Conservation (phyloP, 1,140 invertebrate genomes). For the Mercenaria mercenaria region DNA sequence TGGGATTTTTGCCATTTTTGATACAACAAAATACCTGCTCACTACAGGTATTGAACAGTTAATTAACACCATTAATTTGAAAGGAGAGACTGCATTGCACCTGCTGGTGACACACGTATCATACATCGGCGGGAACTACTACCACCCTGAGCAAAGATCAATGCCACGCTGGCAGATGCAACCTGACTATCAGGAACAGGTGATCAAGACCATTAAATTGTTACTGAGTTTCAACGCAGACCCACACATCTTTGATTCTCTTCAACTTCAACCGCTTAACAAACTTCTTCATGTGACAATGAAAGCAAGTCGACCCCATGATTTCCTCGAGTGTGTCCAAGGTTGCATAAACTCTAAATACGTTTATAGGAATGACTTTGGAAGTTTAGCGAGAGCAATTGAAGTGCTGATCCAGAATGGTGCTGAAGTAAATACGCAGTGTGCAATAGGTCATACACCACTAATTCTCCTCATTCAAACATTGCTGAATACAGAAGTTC, state of each 20-base stretch:
- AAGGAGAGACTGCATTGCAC: slow-evolving; percentile 83
- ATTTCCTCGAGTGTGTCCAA: slow-evolving; percentile 72
- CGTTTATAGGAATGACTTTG: slow-evolving; percentile 80
- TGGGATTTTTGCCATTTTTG: slow-evolving; percentile 81
- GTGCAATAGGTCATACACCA: slow-evolving; percentile 80
- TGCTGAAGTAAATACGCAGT: slow-evolving; percentile 75
- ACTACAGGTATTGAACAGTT: slow-evolving; percentile 83
- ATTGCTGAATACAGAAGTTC: slow-evolving; percentile 76
- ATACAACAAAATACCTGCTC: slow-evolving; percentile 83
- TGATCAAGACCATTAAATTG: slow-evolving; percentile 76
- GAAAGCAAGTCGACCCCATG: slow-evolving; percentile 70
- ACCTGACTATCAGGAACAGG: slow-evolving; percentile 80
- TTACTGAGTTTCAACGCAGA: slow-evolving; percentile 83
- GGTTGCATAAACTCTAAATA: slow-evolving; percentile 75
- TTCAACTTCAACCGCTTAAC: slow-evolving; percentile 78
- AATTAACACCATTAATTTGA: slow-evolving; percentile 77
- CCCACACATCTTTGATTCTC: slow-evolving; percentile 74
- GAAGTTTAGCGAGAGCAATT: slow-evolving; percentile 71
- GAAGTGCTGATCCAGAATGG: slow-evolving; percentile 76
- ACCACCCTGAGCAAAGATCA: slow-evolving; percentile 67
- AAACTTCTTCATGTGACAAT: slow-evolving; percentile 82
- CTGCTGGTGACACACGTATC: slow-evolving; percentile 82
- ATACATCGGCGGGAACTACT: slow-evolving; percentile 78
- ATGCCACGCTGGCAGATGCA: slow-evolving; percentile 73
- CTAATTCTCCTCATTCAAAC: slow-evolving; percentile 79